Percentiles rank a stretch among this genome's conserved stretches.
Evolutionary conservation across 2,888 invertebrate genomes (phyloP).

Genomic region (Penaeus monodon): DNA sequence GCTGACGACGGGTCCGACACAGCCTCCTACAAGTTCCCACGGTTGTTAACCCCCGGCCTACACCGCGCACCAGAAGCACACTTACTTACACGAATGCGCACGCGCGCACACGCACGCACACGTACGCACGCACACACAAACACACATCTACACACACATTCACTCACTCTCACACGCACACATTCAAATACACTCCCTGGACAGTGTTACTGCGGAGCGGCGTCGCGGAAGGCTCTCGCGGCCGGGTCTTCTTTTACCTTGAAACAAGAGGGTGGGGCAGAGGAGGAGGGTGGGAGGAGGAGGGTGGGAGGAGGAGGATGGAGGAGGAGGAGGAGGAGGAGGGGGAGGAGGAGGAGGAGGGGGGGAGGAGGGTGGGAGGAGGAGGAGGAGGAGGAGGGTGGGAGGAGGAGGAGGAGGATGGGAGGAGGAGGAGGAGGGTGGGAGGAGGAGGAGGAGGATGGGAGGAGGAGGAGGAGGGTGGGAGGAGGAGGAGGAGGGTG

Average conservation of each 20-base stretch:
- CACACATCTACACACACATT: background rate
- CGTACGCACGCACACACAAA: background rate
- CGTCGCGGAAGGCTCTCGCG: background rate
- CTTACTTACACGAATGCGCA: no score
- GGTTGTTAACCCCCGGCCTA: no score
- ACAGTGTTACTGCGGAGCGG: background rate
- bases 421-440: no score
- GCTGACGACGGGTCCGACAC: no score
- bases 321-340: background rate
- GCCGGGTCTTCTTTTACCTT: background rate
- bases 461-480: background rate
- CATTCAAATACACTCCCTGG: background rate
- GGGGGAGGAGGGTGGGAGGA: background rate
- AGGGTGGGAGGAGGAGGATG: background rate
- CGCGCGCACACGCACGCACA: no score
- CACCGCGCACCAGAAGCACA: no score
- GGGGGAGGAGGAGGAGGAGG: background rate
- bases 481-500: background rate
- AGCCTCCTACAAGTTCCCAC: no score
- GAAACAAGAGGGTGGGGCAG: background rate
- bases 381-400: background rate
- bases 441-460: background rate
- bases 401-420: no score
- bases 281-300: background rate
- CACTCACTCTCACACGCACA: constrained; percentile 4